These are phyloP conservation scores for Rhimphoctona megacephalus DNA, from an alignment of 2,888 invertebrate species.

Conservation along the genomic window DNA sequence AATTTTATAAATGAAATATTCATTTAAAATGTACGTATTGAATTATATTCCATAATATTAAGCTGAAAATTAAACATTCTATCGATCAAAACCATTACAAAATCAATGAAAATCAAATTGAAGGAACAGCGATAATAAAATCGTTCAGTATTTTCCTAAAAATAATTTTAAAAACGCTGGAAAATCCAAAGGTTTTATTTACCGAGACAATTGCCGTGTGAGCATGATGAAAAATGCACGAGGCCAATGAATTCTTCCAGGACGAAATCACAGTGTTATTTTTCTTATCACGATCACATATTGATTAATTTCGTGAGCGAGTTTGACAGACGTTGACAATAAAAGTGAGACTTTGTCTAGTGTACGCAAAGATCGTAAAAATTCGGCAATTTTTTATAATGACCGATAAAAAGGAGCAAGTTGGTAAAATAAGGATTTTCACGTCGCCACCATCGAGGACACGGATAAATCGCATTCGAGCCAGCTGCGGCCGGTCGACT, in stretches of 20 bases:
- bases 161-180: background rate
- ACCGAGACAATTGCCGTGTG: background rate
- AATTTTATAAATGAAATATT: background rate
- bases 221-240: background rate
- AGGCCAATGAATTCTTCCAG: slow-evolving; percentile 24
- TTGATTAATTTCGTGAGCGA: background rate
- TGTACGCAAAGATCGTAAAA: background rate
- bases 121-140: background rate
- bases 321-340: background rate
- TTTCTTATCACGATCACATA: slow-evolving; percentile 39
- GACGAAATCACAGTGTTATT: slow-evolving; percentile 32
- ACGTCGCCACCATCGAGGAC: slow-evolving; percentile 41
- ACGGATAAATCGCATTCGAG: slow-evolving; percentile 74
- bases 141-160: background rate
- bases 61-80: background rate
- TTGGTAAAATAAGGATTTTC: slow-evolving; percentile 21
- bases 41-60: background rate
- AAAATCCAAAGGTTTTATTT: slow-evolving; percentile 1
- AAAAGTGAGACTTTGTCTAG: background rate
- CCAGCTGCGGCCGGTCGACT: slow-evolving; percentile 77
- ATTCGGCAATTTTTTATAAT: background rate
- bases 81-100: background rate
- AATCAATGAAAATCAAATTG: background rate
- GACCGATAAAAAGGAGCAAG: slow-evolving; percentile 39
- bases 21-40: no score